Base-by-base conservation (phyloP, 2,113 vertebrate species). In the Corapipo altera region DNA sequence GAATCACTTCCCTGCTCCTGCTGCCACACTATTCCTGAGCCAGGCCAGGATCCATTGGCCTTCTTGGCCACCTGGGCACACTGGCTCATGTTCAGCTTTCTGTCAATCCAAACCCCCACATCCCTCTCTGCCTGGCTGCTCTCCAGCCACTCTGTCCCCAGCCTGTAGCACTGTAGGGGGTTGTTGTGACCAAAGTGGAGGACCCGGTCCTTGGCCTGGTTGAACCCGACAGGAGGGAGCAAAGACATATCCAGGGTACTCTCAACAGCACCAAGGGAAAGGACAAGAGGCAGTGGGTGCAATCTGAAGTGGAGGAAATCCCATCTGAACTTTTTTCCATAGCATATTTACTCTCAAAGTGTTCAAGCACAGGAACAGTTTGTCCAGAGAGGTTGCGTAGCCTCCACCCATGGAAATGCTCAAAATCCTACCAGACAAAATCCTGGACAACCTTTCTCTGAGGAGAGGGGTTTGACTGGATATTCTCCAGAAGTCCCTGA, bases 181-280 rank as follows among this genome's bases (percentile, higher is more conserved):
- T n/a, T n/a, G n/a, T n/a, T n/a, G n/a, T n/a, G n/a, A n/a, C n/a
- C n/a, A n/a, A n/a, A n/a, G n/a, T n/a, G n/a, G n/a, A n/a, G n/a
- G n/a, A n/a, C n/a, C n/a, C n/a, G n/a, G n/a, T n/a, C n/a, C n/a
- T n/a, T n/a, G n/a, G n/a, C n/a, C n/a, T n/a, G n/a, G n/a, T n/a
- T n/a, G n/a, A n/a, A 49, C 4, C 35, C 46, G 16, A 10, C 4
- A 9, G 2, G 4, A 62, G 14, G 6, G 2, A 11, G 15, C 3
- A 14, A 66, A 51, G 5, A 2, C 6, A 5, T 5, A 66, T 15
- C 10, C 23, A 76, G 14, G 28, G n/a, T 26, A 7, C 18, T 35
- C 21, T 64, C 14, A 49, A 7, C 0, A 2, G 11, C 28, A 80
- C 10, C 2, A 1, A 35, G 16, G 20, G 32, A 26, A 39, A 91